Evolutionary conservation across 2,113 vertebrate species (phyloP), one percentile per base, ranked within the genome.

Genomic region (Odobenus rosmarus): DNA sequence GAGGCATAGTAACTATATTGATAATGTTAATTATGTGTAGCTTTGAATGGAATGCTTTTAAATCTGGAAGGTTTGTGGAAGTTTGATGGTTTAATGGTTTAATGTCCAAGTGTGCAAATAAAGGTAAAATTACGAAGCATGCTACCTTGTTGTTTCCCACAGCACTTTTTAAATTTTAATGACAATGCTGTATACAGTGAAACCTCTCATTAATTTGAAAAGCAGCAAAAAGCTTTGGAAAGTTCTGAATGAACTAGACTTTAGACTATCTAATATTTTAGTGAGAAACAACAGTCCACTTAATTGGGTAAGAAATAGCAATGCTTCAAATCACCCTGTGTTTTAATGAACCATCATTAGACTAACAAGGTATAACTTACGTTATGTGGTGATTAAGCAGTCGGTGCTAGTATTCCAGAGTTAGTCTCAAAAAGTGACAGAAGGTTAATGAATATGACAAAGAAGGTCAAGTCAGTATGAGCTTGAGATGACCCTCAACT

Each of bases 71-170:
- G 31, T 89, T 95, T 98, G n/a, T 81, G n/a, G 59, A 96, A 69
- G 71, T 88, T 81, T 71, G 82, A 88, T n/a, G 24, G 61, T 74
- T 90, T 90, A 88, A 62, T n/a, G 24, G 61, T 74, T 90, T 90
- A 88, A 62, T 77, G 55, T 62, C 28, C 67, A 88, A 92, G 3
- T 81, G 69, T 82, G 51, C 14, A 95, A 97, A 84, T 71, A 83
- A 95, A 95, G 31, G 7, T 83, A 98, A 97, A 83, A 95, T 90
- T 96, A 84, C 88, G 67, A 87, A 76, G 49, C 23, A 28, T 46
- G 24, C 8, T 83, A 26, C 57, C 33, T 96, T 71, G 80, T 95
- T 95, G 59, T 90, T 88, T 93, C 33, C 18, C 61, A 93, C 79
- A 88, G 26, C 24, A 71, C n/a, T 95, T 77, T 90, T n/a, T 36